These are phyloP conservation scores for Polymixis flavicincta DNA, from an alignment of 2,888 invertebrate species.

Conservation along the genomic window DNA sequence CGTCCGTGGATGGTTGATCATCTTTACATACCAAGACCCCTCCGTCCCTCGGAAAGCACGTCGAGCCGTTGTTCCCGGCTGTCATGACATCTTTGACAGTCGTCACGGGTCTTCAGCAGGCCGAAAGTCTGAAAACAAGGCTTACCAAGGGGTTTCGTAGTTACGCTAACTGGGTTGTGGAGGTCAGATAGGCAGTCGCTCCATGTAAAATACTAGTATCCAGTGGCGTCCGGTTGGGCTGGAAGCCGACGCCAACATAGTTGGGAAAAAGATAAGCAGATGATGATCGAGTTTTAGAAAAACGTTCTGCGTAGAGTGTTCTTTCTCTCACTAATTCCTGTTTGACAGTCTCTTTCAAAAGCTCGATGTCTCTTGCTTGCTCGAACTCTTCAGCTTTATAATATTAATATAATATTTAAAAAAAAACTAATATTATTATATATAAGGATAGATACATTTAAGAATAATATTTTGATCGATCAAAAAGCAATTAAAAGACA, in stretches of 20 bases:
- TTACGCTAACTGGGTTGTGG: background rate
- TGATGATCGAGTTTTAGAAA: background rate
- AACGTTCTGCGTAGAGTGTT: too few species aligned
- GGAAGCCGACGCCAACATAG: background rate
- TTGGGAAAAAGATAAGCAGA: background rate
- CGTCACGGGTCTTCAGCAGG: background rate
- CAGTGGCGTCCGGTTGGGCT: background rate
- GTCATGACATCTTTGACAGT: background rate
- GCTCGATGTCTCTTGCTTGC: too few species aligned
- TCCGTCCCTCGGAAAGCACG: background rate
- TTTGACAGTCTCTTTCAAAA: background rate
- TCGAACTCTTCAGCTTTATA: too few species aligned
- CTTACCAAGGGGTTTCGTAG: too few species aligned
- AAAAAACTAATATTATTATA: too few species aligned
- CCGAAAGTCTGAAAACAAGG: background rate
- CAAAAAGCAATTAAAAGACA: background rate
- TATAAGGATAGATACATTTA: too few species aligned
- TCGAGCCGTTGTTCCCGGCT: background rate
- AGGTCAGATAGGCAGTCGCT: background rate
- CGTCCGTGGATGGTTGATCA: background rate
- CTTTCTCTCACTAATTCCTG: background rate
- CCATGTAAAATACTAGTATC: background rate
- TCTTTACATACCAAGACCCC: background rate
- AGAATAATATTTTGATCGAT: background rate
- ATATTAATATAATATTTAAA: too few species aligned